Evolutionary conservation across 1,140 invertebrate species (phyloP).

Genomic region (Bombus impatiens): DNA sequence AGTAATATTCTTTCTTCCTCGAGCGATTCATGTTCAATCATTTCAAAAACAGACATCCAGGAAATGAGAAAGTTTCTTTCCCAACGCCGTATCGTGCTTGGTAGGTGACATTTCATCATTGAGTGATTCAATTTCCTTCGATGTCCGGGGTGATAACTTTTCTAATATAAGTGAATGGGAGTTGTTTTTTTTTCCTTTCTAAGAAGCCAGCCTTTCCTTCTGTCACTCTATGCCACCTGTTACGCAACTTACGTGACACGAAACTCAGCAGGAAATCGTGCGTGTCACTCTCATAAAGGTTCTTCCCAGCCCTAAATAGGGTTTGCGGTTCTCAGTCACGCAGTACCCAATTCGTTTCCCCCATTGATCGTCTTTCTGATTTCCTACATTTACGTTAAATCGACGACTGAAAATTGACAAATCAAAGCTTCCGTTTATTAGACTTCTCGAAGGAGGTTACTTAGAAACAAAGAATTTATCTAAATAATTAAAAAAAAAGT

Average conservation of each 20-base stretch:
- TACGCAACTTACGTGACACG: slow-evolving; percentile 55
- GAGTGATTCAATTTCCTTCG: slow-evolving; percentile 43
- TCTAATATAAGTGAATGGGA: slow-evolving; percentile 56
- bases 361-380: slow-evolving; percentile 18
- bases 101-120: slow-evolving; percentile 17
- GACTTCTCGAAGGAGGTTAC: too few relatives aligned
- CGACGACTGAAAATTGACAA: background rate
- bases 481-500: too few relatives aligned
- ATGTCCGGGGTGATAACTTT: slow-evolving; percentile 47
- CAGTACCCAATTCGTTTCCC: background rate
- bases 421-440: too few relatives aligned
- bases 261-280: slow-evolving; percentile 35
- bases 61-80: slow-evolving; percentile 26
- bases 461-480: too few relatives aligned
- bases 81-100: background rate
- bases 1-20: background rate
- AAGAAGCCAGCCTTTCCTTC: background rate
- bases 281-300: slow-evolving; percentile 47
- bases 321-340: background rate
- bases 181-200: background rate
- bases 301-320: slow-evolving; percentile 12
- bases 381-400: background rate
- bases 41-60: background rate
- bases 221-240: slow-evolving; percentile 55
- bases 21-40: background rate